phyloP scores from a whole-genome alignment of 2,888 invertebrate species.

The Lasioglossum leucozonium region DNA sequence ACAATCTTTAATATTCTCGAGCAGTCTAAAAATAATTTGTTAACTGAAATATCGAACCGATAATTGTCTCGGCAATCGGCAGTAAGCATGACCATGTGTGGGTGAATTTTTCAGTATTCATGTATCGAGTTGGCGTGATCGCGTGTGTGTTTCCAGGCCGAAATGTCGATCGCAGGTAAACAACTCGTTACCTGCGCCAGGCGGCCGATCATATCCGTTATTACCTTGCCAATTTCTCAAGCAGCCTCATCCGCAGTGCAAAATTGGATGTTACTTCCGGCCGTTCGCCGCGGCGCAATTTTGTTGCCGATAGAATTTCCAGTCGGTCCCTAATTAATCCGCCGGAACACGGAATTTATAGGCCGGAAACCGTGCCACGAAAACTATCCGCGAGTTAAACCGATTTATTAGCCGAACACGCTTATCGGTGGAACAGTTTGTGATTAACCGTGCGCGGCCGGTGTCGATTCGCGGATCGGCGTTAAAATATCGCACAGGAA shows the following conservation, averaged over 20 bases:
- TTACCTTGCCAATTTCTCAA: conserved; percentile 18
- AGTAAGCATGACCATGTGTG: not conserved
- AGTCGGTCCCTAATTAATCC: conserved; percentile 27
- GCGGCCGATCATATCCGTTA: not conserved
- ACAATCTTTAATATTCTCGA: not conserved
- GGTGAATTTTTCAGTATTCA: not conserved
- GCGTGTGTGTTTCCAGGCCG: not conserved
- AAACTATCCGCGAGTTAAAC: conserved; percentile 9
- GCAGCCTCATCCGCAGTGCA: not conserved
- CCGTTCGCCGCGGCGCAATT: conserved; percentile 7
- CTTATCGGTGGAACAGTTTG: not conserved
- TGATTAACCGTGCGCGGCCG: not conserved
- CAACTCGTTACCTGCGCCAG: conserved; percentile 3
- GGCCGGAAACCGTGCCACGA: conserved; percentile 22
- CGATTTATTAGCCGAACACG: conserved; percentile 6
- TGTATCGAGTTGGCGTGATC: not conserved
- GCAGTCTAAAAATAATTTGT: not conserved
- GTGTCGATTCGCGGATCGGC: not conserved
- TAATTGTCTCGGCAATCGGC: not conserved
- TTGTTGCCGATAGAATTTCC: conserved; percentile 20
- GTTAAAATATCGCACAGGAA: not conserved
- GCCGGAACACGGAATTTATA: not conserved
- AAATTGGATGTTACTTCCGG: conserved; percentile 11
- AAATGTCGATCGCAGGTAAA: conserved; percentile 5
- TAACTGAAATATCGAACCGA: not conserved